Evolutionary conservation across 2,113 vertebrate genomes (phyloP).

Genomic region (Thamnophis sirtalis): DNA sequence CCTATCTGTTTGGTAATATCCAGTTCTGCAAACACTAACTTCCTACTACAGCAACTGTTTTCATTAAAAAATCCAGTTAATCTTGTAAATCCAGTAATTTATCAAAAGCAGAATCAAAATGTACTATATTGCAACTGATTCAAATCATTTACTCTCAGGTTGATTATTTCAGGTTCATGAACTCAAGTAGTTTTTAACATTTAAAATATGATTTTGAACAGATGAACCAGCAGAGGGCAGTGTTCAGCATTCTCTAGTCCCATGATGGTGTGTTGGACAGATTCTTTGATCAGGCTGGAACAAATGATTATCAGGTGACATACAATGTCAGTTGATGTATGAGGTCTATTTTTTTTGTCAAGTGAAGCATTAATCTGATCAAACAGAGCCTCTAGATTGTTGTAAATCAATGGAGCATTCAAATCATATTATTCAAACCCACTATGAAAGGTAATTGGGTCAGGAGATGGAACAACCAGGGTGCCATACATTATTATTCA

Average conservation of each 20-base stretch:
- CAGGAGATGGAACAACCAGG: neutral
- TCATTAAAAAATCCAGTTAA: neutral
- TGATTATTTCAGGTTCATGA: neutral
- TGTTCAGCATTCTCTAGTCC: neutral
- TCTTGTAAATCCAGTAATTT: neutral
- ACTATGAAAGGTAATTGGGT: neutral
- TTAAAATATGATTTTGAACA: neutral
- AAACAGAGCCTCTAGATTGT: neutral
- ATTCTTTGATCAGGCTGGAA: neutral
- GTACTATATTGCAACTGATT: neutral
- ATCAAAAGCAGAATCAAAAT: neutral
- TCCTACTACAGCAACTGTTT: neutral
- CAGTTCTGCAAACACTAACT: neutral
- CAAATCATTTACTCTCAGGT: neutral
- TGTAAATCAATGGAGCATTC: neutral
- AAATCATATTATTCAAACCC: neutral
- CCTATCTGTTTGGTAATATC: neutral
- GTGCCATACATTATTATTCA: neutral
- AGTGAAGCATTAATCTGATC: neutral
- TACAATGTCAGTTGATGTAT: neutral
- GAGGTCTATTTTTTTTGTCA: neutral
- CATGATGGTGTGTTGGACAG: neutral
- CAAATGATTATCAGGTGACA: neutral
- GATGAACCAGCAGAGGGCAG: slow-evolving; percentile 17
- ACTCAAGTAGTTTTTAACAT: neutral